These are phyloP conservation scores for Drosophila ananassae DNA, from an alignment of 1,140 invertebrate species.

Conservation along the genomic window DNA sequence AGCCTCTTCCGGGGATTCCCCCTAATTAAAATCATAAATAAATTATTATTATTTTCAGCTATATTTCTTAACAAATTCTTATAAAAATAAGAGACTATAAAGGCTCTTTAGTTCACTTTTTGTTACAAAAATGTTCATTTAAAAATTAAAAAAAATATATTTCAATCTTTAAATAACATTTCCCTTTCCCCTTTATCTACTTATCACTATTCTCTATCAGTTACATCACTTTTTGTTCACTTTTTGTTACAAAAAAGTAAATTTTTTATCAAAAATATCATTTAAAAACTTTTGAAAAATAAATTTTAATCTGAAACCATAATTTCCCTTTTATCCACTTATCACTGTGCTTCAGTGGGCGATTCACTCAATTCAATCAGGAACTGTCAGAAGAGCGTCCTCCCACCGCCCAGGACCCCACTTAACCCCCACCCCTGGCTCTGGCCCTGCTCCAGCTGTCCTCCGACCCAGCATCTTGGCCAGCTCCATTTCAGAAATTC, in stretches of 20 bases:
- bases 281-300: no score
- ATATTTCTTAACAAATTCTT: background rate
- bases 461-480: constrained; percentile 11
- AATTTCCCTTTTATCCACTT: background rate
- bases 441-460: background rate
- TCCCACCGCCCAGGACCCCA: background rate
- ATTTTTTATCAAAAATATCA: no score
- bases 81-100: background rate
- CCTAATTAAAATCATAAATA: background rate
- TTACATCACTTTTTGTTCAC: no score
- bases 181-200: no score
- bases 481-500: constrained; percentile 34
- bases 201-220: no score
- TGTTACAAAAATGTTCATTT: no score
- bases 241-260: no score
- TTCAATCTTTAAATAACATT: no score
- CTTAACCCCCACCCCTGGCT: background rate
- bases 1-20: background rate
- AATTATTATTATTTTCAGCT: background rate
- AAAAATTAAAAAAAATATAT: no score
- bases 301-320: no score
- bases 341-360: constrained; percentile 7
- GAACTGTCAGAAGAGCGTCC: constrained; percentile 24
- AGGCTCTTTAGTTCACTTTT: no score
- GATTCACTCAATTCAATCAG: constrained; percentile 43